Base-by-base conservation (phyloP, 30 jellyfish, hydroid and myxozoan species). In the Cassiopea andromeda region DNA sequence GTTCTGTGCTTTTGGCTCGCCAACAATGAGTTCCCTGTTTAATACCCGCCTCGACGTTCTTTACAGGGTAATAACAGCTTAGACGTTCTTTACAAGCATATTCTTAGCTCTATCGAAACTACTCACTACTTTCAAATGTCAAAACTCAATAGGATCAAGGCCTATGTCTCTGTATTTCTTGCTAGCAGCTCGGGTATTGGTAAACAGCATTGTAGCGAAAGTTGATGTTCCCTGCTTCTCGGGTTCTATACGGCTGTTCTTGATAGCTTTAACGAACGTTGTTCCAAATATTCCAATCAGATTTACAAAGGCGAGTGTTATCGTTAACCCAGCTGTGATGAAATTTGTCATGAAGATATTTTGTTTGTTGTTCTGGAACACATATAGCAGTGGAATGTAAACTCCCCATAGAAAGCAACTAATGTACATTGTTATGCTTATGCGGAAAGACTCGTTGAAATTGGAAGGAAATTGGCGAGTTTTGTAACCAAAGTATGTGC, bases 381-480 rank as follows among this genome's bases (percentile, higher is more conserved):
- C 46, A 67, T 47, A 80, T 16, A 80, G 80, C 66, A 80, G 27
- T 43, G 80, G 78, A n/a, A 80, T 45, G 68, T 47, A 80, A 8
- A 80, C 46, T 2, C 78, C 89, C 89, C 89, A 80, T 10, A 85
- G 81, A 68, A 87, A 80, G 61, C 93, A 83, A 46, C 94, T 92
- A 75, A 87, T 68, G 84, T 87, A 92, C 97, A 92, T 80, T 61
- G 98, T 92, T 13, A 92, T 75, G 80, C 97, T 96, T 46, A 92
- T 92, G 82, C 98, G 90, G 87, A 88, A 80, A 54, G 92, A 77
- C 69, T 92, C 98, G 69, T 88, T 92, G 91, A 84, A 92, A 46
- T 95, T 92, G 61, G 92, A 89, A 17, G 98, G 98, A 44, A 92
- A 83, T 3, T 92, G 73, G 48, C 98, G 87, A 8, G 97, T 92